phyloP scores from a whole-genome alignment of 2,113 vertebrate genomes.

The Sterna hirundo region DNA sequence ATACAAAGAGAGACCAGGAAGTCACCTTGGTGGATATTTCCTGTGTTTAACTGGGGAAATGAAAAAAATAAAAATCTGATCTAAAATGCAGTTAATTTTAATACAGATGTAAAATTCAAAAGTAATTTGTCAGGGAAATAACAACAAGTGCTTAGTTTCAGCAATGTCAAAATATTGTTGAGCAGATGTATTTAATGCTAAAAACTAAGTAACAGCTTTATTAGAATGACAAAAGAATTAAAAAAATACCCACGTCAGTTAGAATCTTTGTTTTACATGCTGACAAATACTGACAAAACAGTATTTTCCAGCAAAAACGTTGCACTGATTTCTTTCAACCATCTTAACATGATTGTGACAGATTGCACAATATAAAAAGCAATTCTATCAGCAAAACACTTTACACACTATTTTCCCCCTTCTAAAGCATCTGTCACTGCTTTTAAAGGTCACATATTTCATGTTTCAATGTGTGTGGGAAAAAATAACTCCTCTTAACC shows the following conservation, averaged over 20 bases:
- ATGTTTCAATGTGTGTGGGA: not conserved
- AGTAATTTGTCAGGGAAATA: not conserved
- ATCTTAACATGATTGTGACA: conserved; percentile 15
- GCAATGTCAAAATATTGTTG: not conserved
- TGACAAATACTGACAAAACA: conserved; percentile 15
- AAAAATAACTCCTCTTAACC: not conserved
- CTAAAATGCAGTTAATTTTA: not conserved
- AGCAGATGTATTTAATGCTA: not conserved
- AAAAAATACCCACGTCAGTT: not conserved
- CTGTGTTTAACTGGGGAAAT: not conserved
- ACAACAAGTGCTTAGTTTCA: not conserved
- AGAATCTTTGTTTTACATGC: not conserved
- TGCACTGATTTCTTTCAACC: not conserved
- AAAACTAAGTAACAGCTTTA: not conserved
- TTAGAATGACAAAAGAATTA: not conserved
- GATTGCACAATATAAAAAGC: conserved; percentile 35
- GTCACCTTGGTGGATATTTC: not conserved
- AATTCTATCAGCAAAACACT: conserved; percentile 41
- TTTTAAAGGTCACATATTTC: conserved; percentile 56
- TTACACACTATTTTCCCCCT: not conserved
- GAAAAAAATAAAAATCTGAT: not conserved
- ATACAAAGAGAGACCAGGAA: not conserved
- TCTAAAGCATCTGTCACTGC: conserved; percentile 30
- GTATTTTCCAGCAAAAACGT: not conserved
- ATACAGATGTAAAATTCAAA: not conserved